A percentile compares a stretch with the other conserved stretches of the same genome.
Evolutionary conservation across 2,888 invertebrate species (phyloP).

Genomic region (Pseudococcus jackbeardsleyi): DNA sequence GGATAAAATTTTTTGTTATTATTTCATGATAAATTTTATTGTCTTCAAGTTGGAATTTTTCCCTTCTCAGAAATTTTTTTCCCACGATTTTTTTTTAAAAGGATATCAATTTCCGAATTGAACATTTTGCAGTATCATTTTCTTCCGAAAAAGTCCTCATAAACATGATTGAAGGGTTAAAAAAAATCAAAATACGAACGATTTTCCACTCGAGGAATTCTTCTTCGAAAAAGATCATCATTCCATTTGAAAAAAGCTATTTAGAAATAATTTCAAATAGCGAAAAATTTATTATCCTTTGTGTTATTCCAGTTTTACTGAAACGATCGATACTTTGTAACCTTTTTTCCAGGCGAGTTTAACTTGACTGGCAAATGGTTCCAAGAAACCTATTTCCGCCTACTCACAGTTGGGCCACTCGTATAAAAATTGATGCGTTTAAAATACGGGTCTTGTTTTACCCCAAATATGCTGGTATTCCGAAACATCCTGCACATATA

Average conservation of each 20-base stretch:
- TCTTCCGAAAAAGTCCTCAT: too few relatives aligned
- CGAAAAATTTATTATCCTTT: background rate
- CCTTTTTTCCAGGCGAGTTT: constrained; percentile 53
- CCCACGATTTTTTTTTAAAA: too few relatives aligned
- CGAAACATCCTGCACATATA: background rate
- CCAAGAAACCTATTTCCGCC: constrained; percentile 26
- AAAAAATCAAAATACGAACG: too few relatives aligned
- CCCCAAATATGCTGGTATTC: background rate
- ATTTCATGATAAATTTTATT: too few relatives aligned
- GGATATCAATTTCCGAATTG: too few relatives aligned
- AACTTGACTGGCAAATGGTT: constrained; percentile 13
- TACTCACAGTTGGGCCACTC: constrained; percentile 32
- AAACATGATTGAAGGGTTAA: too few relatives aligned
- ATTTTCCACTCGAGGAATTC: too few relatives aligned
- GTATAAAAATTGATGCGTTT: constrained; percentile 12
- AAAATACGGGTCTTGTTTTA: background rate
- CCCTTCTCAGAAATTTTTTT: too few relatives aligned
- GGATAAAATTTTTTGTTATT: too few relatives aligned
- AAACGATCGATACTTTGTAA: constrained; percentile 52
- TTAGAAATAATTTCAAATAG: constrained; percentile 8
- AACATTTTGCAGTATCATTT: too few relatives aligned
- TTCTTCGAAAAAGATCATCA: too few relatives aligned
- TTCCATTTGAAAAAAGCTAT: background rate
- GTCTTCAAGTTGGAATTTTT: too few relatives aligned
- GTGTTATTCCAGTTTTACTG: constrained; percentile 15